phyloP scores from a whole-genome alignment of 2,888 invertebrate species.

The Perizoma affinitatum region DNA sequence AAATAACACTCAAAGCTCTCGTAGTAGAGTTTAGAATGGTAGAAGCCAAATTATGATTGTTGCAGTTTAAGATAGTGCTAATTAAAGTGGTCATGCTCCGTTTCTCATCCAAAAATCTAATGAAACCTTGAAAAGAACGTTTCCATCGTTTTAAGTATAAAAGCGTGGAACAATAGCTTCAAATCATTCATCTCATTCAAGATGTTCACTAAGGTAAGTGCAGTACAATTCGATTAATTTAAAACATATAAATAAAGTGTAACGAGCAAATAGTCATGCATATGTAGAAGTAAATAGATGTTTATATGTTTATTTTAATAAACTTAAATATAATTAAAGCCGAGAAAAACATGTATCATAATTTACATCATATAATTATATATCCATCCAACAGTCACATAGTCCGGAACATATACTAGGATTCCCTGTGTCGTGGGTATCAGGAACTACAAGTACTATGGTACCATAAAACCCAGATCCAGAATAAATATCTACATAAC shows the following conservation, averaged over 20 bases:
- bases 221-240: background rate
- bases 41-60: constrained; percentile 40
- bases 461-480: no score
- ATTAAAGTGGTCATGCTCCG: constrained; percentile 66
- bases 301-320: no score
- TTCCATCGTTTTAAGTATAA: constrained; percentile 65
- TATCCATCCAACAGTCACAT: no score
- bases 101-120: constrained; percentile 59
- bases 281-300: no score
- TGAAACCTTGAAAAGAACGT: constrained; percentile 60
- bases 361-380: no score
- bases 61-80: constrained; percentile 50
- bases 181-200: constrained; percentile 61
- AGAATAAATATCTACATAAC: no score
- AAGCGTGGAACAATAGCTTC: constrained; percentile 59
- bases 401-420: no score
- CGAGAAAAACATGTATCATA: no score
- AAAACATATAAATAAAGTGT: background rate
- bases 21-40: constrained; percentile 33
- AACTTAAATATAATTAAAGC: no score
- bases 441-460: no score
- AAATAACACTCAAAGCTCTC: constrained; percentile 5
- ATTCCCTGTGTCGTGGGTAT: no score
- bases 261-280: no score
- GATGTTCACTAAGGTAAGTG: constrained; percentile 66